phyloP scores from a whole-genome alignment of 2,113 vertebrate species.

The Engystomops pustulosus region DNA sequence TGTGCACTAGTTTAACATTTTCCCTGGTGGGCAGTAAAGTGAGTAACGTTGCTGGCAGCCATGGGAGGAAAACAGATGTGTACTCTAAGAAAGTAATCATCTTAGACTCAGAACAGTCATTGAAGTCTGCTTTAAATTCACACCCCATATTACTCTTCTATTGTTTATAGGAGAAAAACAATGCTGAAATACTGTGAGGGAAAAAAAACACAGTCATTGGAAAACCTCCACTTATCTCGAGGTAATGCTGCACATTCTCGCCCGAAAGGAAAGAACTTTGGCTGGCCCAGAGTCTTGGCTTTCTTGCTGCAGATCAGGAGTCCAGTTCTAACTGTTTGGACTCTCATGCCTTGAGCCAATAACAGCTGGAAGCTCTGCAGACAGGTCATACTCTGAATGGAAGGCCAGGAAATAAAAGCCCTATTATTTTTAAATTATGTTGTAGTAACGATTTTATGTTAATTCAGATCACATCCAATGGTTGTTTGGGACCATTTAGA shows the following conservation, averaged over 20 bases:
- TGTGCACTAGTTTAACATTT: slow-evolving; percentile 64
- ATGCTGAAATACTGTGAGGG: slow-evolving; percentile 43
- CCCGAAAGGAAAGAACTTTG: slow-evolving; percentile 65
- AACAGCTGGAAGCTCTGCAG: neutral
- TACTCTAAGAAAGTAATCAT: slow-evolving; percentile 61
- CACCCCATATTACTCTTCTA: slow-evolving; percentile 60
- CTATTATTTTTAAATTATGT: slow-evolving; percentile 53
- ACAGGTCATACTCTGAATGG: slow-evolving; percentile 28
- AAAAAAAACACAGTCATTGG: slow-evolving; percentile 50
- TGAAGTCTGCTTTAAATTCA: slow-evolving; percentile 65
- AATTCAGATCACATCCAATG: neutral
- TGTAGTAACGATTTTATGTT: slow-evolving; percentile 34
- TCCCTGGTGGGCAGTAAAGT: slow-evolving; percentile 71
- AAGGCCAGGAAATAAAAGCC: slow-evolving; percentile 54
- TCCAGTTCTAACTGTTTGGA: slow-evolving; percentile 55
- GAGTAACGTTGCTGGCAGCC: slow-evolving; percentile 69
- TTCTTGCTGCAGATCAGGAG: slow-evolving; percentile 60
- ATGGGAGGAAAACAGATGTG: slow-evolving; percentile 71
- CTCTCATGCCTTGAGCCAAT: slow-evolving; percentile 53
- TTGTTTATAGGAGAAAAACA: slow-evolving; percentile 60
- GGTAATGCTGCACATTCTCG: slow-evolving; percentile 18
- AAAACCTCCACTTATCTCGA: slow-evolving; percentile 58
- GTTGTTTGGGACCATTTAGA: neutral
- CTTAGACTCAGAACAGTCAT: slow-evolving; percentile 63
- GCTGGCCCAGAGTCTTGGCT: slow-evolving; percentile 67